Evolutionary conservation across 2,888 invertebrate species (phyloP).

Genomic region (Agrochola macilenta): DNA sequence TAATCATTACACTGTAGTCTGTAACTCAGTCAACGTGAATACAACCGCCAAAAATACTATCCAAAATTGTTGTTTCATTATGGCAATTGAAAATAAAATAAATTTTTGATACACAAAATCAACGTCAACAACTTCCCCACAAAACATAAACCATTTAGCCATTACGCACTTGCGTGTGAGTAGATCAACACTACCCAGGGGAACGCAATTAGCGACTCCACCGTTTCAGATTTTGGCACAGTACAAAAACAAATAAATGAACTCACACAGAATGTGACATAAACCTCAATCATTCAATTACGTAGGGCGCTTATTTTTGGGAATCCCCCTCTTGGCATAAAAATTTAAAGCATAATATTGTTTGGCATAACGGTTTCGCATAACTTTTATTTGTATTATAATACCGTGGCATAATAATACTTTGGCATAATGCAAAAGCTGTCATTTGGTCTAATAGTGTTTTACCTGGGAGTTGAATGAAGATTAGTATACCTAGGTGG

Average conservation of each 20-base stretch:
- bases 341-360: too few species aligned
- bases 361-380: too few species aligned
- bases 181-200: constrained; percentile 46
- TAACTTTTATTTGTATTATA: too few species aligned
- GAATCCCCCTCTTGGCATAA: too few species aligned
- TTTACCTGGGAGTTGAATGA: background rate
- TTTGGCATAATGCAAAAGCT: too few species aligned
- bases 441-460: too few species aligned
- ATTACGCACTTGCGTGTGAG: constrained; percentile 14
- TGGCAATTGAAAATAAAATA: background rate
- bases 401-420: too few species aligned
- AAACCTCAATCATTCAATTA: constrained; percentile 80
- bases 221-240: constrained; percentile 72
- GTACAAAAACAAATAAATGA: constrained; percentile 55
- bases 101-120: constrained; percentile 2
- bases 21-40: too few species aligned
- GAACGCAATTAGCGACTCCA: constrained; percentile 63
- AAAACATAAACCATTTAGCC: constrained; percentile 19
- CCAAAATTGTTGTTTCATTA: background rate
- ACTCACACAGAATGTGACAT: constrained; percentile 73
- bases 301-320: background rate
- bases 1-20: too few species aligned
- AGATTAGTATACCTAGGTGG: constrained; percentile 1
- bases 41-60: background rate
- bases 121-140: background rate